Conservation (phyloP, 2,113 vertebrate species). For the Ardeotis arabs region DNA sequence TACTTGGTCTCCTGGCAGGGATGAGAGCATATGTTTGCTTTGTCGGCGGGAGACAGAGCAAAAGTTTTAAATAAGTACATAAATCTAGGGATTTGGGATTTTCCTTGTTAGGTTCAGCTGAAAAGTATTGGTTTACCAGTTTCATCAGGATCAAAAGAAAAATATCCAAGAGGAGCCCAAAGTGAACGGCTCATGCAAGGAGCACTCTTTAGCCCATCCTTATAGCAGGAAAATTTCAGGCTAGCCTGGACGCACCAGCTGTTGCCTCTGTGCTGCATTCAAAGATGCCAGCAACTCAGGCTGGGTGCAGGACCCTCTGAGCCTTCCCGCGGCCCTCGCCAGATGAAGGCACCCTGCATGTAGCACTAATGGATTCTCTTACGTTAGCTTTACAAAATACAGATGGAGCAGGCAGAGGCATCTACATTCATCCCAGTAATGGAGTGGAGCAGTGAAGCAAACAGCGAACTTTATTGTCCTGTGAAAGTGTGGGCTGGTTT, state of each 20-base stretch:
- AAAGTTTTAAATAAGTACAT: not conserved
- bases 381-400: not conserved
- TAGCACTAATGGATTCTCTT: not conserved
- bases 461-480: not conserved
- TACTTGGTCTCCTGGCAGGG: not conserved
- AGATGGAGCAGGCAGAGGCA: not conserved
- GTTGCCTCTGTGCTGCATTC: not conserved
- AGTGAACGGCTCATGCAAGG: not conserved
- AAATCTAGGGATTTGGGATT: not conserved
- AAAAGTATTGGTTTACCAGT: not conserved
- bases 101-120: not conserved
- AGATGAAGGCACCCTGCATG: not conserved
- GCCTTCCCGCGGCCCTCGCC: accelerated
- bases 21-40: not conserved
- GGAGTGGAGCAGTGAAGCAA: not conserved
- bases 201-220: not conserved
- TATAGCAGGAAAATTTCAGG: not conserved
- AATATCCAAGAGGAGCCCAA: not conserved
- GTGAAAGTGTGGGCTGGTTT: not conserved
- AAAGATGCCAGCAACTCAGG: not conserved
- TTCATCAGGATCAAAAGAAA: not conserved
- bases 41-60: not conserved
- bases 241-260: not conserved
- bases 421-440: not conserved
- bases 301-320: not conserved